Conservation (phyloP, 1,140 invertebrate genomes). For the Vanessa atalanta region DNA sequence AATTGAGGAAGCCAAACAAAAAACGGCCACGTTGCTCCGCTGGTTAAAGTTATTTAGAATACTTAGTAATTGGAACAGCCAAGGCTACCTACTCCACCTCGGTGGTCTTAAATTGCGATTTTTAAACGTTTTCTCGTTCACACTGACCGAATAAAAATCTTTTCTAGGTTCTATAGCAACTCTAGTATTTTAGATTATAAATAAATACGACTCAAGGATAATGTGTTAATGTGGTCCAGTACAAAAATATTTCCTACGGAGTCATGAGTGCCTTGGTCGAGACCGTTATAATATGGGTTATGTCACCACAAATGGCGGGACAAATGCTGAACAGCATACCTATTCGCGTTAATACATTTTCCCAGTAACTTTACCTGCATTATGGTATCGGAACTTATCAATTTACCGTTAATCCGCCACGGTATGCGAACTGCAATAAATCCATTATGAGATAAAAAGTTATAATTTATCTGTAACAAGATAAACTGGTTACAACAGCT, state of each 20-base stretch:
- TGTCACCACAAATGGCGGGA: slow-evolving; percentile 29
- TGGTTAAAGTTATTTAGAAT: slow-evolving; percentile 33
- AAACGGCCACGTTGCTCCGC: slow-evolving; percentile 29
- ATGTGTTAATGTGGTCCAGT: not conserved
- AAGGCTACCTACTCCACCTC: slow-evolving; percentile 28
- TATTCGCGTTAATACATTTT: slow-evolving; percentile 21
- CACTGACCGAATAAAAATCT: not conserved
- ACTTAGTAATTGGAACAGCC: slow-evolving; percentile 30
- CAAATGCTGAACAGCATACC: slow-evolving; percentile 8
- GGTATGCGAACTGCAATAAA: slow-evolving; percentile 40
- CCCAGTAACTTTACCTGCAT: slow-evolving; percentile 33
- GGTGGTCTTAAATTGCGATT: slow-evolving; percentile 28
- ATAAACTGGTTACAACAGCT: not conserved
- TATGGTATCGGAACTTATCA: slow-evolving; percentile 43
- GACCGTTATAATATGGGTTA: slow-evolving; percentile 34
- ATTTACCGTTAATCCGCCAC: slow-evolving; percentile 44
- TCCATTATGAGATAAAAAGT: slow-evolving; percentile 39
- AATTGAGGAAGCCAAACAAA: slow-evolving; percentile 45
- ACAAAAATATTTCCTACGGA: not conserved
- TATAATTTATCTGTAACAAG: slow-evolving; percentile 3
- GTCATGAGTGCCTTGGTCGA: not conserved
- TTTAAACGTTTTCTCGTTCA: slow-evolving; percentile 12
- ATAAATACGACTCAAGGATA: not conserved
- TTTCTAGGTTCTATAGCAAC: not conserved
- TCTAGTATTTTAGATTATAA: not conserved